Evolutionary conservation across 53 echinoderm and acorn worm genomes (phyloP).

Genomic region (Paelopatides confundens): DNA sequence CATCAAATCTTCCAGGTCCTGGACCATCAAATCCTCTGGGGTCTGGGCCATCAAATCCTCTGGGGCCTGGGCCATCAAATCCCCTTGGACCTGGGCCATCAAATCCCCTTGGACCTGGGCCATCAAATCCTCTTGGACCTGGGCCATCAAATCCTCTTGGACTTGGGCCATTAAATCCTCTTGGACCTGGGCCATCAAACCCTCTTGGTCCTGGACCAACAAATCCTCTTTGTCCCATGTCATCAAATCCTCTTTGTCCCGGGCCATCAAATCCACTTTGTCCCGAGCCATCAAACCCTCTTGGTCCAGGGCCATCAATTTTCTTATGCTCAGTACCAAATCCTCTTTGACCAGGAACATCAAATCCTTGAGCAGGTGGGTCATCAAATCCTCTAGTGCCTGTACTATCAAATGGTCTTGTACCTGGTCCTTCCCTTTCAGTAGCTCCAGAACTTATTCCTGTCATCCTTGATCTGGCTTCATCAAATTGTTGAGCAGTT

Average conservation of each 20-base stretch:
- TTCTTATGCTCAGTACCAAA: not conserved
- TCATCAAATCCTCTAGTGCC: constrained; percentile 26
- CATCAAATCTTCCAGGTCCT: constrained; percentile 25
- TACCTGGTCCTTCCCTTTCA: constrained; percentile 13
- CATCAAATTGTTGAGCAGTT: not conserved
- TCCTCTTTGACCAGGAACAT: not conserved
- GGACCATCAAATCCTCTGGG: constrained; percentile 39
- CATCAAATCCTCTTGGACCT: constrained; percentile 30
- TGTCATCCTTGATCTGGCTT: not conserved
- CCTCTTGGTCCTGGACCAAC: constrained; percentile 31
- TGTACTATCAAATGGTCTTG: not conserved
- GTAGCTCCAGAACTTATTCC: not conserved
- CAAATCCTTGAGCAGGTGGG: not conserved
- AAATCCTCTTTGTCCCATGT: constrained; percentile 16
- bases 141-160: constrained; percentile 25
- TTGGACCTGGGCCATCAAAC: constrained; percentile 32
- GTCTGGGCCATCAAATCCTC: constrained; percentile 34
- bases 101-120: constrained; percentile 19
- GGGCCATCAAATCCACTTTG: constrained; percentile 59
- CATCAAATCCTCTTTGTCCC: constrained; percentile 21
- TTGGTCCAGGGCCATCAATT: constrained; percentile 42
- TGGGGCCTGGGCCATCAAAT: constrained; percentile 14
- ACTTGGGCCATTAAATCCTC: constrained; percentile 40
- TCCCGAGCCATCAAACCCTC: constrained; percentile 40
- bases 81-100: constrained; percentile 46